phyloP scores from a whole-genome alignment of 2,113 vertebrate genomes.

The Gopherus flavomarginatus region DNA sequence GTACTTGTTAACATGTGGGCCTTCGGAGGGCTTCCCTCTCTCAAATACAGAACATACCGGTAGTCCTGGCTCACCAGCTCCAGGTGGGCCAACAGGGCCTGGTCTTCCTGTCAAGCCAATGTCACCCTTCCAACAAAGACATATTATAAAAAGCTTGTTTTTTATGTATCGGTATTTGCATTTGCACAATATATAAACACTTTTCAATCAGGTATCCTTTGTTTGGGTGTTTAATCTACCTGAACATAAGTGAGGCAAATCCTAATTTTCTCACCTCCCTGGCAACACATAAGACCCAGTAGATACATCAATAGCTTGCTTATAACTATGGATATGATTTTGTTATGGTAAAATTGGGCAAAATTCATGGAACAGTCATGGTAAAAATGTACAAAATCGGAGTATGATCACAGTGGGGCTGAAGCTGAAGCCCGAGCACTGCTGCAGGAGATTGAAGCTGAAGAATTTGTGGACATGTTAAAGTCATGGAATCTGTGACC shows the following conservation, averaged over 20 bases:
- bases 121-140: slow-evolving; percentile 84
- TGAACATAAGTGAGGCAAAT: slow-evolving; percentile 1
- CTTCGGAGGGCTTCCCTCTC: not conserved
- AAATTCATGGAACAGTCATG: too few species aligned
- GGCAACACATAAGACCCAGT: not conserved
- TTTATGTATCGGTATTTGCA: not conserved
- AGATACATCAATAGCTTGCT: not conserved
- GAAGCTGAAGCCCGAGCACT: too few species aligned
- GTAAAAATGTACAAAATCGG: too few species aligned
- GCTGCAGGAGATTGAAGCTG: too few species aligned
- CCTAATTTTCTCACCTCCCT: not conserved
- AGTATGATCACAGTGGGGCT: too few species aligned
- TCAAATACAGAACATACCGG: slow-evolving; percentile 79
- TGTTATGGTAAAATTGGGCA: too few species aligned
- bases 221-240: not conserved
- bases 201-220: not conserved
- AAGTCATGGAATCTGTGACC: too few species aligned
- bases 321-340: not conserved
- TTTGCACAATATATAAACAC: not conserved
- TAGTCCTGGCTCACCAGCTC: slow-evolving; percentile 87
- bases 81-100: slow-evolving; percentile 86
- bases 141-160: not conserved
- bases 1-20: not conserved
- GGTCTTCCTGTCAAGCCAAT: slow-evolving; percentile 85
- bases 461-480: too few species aligned